Percentiles rank a stretch among this genome's conserved stretches.
phyloP scores from a whole-genome alignment of 2,888 invertebrate species.

The Hirudinaria manillensis region DNA sequence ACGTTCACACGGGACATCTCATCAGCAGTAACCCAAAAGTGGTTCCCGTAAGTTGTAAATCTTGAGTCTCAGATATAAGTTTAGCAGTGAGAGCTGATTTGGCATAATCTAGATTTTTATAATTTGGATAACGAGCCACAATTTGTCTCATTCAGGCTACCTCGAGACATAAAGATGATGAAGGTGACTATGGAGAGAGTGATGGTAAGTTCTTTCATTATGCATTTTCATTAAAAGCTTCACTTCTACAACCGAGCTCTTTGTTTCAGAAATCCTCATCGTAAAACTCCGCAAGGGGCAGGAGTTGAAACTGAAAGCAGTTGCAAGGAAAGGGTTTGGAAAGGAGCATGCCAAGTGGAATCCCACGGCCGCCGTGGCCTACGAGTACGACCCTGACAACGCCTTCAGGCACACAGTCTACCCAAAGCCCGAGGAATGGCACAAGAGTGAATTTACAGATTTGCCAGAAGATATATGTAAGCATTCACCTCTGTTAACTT shows the following conservation, averaged over 20 bases:
- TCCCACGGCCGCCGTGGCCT: slow-evolving; percentile 93
- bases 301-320: slow-evolving; percentile 85
- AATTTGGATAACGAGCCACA: no score
- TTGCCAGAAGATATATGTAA: slow-evolving; percentile 66
- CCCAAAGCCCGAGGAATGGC: slow-evolving; percentile 95
- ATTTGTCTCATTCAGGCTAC: slow-evolving; percentile 62
- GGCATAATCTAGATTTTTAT: not conserved
- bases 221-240: not conserved
- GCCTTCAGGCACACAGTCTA: slow-evolving; percentile 87
- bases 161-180: slow-evolving; percentile 82
- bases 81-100: not conserved
- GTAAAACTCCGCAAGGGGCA: slow-evolving; percentile 75
- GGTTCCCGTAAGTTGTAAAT: slow-evolving; percentile 63
- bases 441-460: slow-evolving; percentile 92
- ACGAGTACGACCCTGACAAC: slow-evolving; percentile 99
- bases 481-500: slow-evolving; percentile 35
- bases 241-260: not conserved
- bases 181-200: slow-evolving; percentile 81
- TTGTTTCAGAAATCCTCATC: slow-evolving; percentile 57
- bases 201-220: slow-evolving; percentile 65
- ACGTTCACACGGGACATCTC: slow-evolving; percentile 92
- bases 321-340: slow-evolving; percentile 90
- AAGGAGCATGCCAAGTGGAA: slow-evolving; percentile 98
- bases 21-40: slow-evolving; percentile 79
- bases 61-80: not conserved